Evolutionary conservation across 2,888 invertebrate species (phyloP), one percentile per base, ranked within the genome.

Genomic region (Ligdia adustata): DNA sequence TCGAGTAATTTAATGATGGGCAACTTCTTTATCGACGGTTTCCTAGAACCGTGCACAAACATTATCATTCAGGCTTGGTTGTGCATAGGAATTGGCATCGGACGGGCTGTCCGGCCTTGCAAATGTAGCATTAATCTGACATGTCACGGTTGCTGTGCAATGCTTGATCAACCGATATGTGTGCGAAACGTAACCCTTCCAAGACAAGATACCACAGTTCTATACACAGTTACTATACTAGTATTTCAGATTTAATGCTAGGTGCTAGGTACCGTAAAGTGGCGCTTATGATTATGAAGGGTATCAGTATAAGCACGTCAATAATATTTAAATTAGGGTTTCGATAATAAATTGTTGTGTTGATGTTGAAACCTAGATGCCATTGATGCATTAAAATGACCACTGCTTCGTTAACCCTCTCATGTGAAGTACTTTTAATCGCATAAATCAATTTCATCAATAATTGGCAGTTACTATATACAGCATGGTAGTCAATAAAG

Each of bases 141-240:
- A 60, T 69, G 72, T 77, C 81, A 79, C 77, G 78, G 63, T 39
- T 49, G 53, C 47, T 31, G 31, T 70, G 82, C 81, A 78, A 72
- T 76, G 79, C 80, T 79, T 79, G 79, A 81, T 65, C 75, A 72
- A 70, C 68, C 65, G 52, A 73, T 86, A 74, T 73, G 79, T 86
- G 86, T 86, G 82, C 84, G 63, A 50, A 52, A 47, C 57, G 70
- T 63, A 51, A 26, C 28, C 15, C 37, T 48, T 55, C 60, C 49
- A 52, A n/a, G n/a, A n/a, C n/a, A n/a, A n/a, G n/a, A 61, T 61
- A 59, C 66, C 66, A 64, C 64, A 49, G 62, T 57, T 46, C 60
- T 40, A 34, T 16, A n/a, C 4, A n/a, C 27, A 37, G 37, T 49
- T 32, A n/a, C 26, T 22, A n/a, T n/a, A n/a, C n/a, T n/a, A 16